These are phyloP conservation scores for Athetis lepigone DNA, from an alignment of 2,888 invertebrate species.

Conservation along the genomic window DNA sequence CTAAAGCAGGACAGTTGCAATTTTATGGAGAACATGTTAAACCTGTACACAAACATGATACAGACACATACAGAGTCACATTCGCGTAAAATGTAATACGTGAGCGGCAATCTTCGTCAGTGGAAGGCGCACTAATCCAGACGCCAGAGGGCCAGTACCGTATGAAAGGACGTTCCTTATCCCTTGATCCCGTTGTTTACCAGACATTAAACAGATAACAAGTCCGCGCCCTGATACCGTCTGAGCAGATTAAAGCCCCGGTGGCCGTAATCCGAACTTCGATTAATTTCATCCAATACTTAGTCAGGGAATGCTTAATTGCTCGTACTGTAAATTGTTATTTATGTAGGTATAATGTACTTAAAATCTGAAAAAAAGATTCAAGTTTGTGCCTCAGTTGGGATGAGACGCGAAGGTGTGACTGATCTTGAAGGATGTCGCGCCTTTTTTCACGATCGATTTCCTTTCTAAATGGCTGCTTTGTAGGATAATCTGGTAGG, in stretches of 20 bases:
- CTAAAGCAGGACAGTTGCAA: constrained; percentile 23
- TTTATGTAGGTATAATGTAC: constrained; percentile 65
- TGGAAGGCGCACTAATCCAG: constrained; percentile 84
- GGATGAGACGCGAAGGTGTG: constrained; percentile 12
- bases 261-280: constrained; percentile 89
- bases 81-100: constrained; percentile 74
- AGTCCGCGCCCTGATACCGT: constrained; percentile 89
- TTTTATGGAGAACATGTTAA: constrained; percentile 32
- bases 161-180: constrained; percentile 90
- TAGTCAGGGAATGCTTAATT: constrained; percentile 82
- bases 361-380: constrained; percentile 56
- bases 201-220: constrained; percentile 91
- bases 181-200: constrained; percentile 91
- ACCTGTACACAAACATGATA: constrained; percentile 28
- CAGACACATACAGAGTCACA: constrained; percentile 53
- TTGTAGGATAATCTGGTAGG: not conserved
- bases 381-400: constrained; percentile 39
- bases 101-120: constrained; percentile 83
- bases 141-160: constrained; percentile 86
- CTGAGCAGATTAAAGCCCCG: constrained; percentile 88
- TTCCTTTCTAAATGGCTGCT: not conserved
- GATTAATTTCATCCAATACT: constrained; percentile 90
- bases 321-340: constrained; percentile 77
- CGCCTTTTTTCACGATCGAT: constrained; percentile 14
- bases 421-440: constrained; percentile 44